Evolutionary conservation across 2,888 invertebrate species (phyloP), one percentile per base, ranked within the genome.

Genomic region (Muschampia plurimacula): DNA sequence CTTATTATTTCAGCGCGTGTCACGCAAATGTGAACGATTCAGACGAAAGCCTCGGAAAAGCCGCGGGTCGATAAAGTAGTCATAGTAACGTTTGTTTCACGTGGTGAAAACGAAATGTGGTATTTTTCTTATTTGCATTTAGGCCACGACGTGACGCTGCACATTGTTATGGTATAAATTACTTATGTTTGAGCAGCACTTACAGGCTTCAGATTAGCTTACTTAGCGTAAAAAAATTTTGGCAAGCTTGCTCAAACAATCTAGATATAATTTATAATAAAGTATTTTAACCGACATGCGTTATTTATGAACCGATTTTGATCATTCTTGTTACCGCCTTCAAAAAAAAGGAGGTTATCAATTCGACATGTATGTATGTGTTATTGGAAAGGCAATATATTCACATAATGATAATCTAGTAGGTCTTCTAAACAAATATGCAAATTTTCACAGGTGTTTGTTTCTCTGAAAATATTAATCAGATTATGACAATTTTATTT

Each of bases 11-110:
- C 91, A 91, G 90, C 81, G 84, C 84, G 84, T 86, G 90, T 86
- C 93, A 93, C 93, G 92, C 92, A 89, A 91, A 84, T 87, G 90
- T 80, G 81, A 82, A 83, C 84, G 83, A 86, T 91, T 91, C 90
- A 91, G 89, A 86, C 86, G 84, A 91, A 90, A 90, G 89, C 89
- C 89, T 92, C 89, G 90, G 92, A 89, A 93, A 93, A 91, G 90
- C 90, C 92, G 88, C 86, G 88, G 92, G 86, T 94, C 94, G 93
- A 94, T 94, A 93, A 80, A 65, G 90, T 94, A 85, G 88, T 83
- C 89, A 93, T 93, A 88, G 90, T 76, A 87, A 93, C 92, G 90
- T 87, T 87, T 91, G 93, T 91, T 93, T 93, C 88, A 91, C 86
- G 89, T 90, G 89, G 81, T 84, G 80, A 81, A 77, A 81, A 87